A percentile compares a stretch with the other conserved stretches of the same genome.
Conservation (phyloP, 2,888 invertebrate genomes). For the Pseudolycoriella hygida region DNA sequence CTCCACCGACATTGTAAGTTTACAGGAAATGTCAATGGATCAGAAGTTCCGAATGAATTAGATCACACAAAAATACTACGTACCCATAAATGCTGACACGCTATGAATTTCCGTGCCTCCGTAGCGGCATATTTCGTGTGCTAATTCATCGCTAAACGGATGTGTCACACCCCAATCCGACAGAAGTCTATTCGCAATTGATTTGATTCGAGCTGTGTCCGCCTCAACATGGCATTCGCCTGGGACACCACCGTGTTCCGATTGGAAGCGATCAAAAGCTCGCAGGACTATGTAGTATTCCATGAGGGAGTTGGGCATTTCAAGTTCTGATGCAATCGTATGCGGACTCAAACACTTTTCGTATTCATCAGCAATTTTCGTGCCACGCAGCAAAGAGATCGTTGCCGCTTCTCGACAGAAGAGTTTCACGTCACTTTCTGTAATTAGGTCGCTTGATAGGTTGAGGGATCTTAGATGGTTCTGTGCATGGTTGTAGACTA, state of each 20-base stretch:
- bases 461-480: conserved; percentile 64
- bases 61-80: too few relatives aligned
- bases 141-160: conserved; percentile 74
- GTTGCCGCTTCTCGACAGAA: conserved; percentile 81
- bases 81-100: conserved; percentile 74
- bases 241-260: conserved; percentile 77
- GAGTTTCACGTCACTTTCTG: conserved; percentile 63
- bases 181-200: conserved; percentile 49
- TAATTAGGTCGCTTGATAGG: conserved; percentile 50
- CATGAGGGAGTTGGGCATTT: conserved; percentile 72
- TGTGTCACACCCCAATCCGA: conserved; percentile 70
- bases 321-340: conserved; percentile 41
- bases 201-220: conserved; percentile 76
- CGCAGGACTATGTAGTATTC: conserved; percentile 79
- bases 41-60: too few relatives aligned
- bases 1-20: too few relatives aligned
- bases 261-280: conserved; percentile 78
- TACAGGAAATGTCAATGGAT: too few relatives aligned
- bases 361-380: conserved; percentile 67
- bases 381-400: conserved; percentile 61
- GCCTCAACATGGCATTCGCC: conserved; percentile 81
- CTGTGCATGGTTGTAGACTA: conserved; percentile 63
- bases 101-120: conserved; percentile 91
- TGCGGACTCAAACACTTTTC: conserved; percentile 41
- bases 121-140: conserved; percentile 89